Conservation (phyloP, 2,888 invertebrate genomes). For the Pterostichus madidus region DNA sequence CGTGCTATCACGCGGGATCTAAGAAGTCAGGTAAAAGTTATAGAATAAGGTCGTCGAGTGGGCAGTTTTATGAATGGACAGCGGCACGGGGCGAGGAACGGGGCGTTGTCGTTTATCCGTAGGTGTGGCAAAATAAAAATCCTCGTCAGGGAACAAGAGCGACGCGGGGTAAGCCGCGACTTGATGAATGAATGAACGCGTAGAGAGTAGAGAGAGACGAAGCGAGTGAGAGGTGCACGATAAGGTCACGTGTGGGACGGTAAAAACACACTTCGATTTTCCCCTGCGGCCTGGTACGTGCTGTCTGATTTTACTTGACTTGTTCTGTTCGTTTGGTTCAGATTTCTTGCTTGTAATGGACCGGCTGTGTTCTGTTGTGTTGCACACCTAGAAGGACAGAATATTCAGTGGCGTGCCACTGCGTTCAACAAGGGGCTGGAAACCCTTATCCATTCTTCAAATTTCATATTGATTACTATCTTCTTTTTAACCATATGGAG, state of each 20-base stretch:
- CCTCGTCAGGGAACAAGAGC: slow-evolving; percentile 61
- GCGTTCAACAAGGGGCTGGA: too few relatives aligned
- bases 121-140: slow-evolving; percentile 70
- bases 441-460: too few relatives aligned
- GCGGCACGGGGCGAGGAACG: slow-evolving; percentile 42
- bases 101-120: slow-evolving; percentile 68
- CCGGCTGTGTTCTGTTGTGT: background rate
- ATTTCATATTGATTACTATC: too few relatives aligned
- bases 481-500: too few relatives aligned
- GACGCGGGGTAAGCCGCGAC: slow-evolving; percentile 25
- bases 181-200: slow-evolving; percentile 68
- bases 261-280: slow-evolving; percentile 46
- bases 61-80: slow-evolving; percentile 70
- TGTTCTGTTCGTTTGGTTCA: slow-evolving; percentile 20
- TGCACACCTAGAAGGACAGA: background rate
- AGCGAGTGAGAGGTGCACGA: slow-evolving; percentile 44
- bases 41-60: slow-evolving; percentile 12
- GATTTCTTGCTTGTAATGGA: slow-evolving; percentile 39
- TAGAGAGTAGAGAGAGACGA: slow-evolving; percentile 31
- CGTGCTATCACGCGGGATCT: background rate
- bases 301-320: slow-evolving; percentile 29
- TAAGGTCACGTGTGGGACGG: slow-evolving; percentile 49
- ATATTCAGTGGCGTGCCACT: too few relatives aligned
- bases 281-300: slow-evolving; percentile 50
- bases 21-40: slow-evolving; percentile 10